Evolutionary conservation across 2,888 invertebrate genomes (phyloP), one percentile per base, ranked within the genome.

Genomic region (Alentia gelatinosa): DNA sequence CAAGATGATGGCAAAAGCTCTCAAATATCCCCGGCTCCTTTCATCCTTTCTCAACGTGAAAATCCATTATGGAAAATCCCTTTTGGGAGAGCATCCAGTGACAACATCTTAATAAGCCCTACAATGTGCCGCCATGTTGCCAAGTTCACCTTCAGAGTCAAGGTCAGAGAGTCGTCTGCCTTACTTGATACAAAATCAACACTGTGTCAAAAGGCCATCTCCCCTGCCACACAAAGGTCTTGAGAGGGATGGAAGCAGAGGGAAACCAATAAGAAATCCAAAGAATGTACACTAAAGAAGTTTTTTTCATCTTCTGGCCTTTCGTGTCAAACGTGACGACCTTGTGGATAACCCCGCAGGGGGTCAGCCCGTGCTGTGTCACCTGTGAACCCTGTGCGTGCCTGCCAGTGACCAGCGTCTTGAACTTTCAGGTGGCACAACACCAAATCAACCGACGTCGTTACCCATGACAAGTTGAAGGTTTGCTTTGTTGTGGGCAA

Each of bases 351-450:
- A 26, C 68, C n/a, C 68, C 68, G 47, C 26, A 30, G 4, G 68
- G 33, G 30, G 68, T 68, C 30, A 68, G 68, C 68, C 68, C 68
- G 68, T 68, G 68, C 33, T 12, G 68, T 30, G 26, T 26, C 3
- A 68, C 68, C 68, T 68, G 68, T 68, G 68, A 68, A 68, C 68
- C 68, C 68, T 30, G 68, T 68, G 33, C 68, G 68, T 68, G 68
- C 23, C 26, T 68, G 26, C 1, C 3, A 30, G 30, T 68, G 68
- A 68, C 68, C 68, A 68, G 68, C n/a, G 68, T n/a, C n/a, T 68
- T 4, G 30, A 30, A n/a, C 68, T 30, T 26, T 68, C 68, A 68
- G 68, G 68, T 68, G 68, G 1, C 30, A 68, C 68, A 4, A 9
- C 68, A 30, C 68, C n/a, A n/a, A n/a, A n/a, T n/a, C n/a, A n/a